Conservation (phyloP, 2,113 vertebrate genomes). For the Struthidea cinerea region DNA sequence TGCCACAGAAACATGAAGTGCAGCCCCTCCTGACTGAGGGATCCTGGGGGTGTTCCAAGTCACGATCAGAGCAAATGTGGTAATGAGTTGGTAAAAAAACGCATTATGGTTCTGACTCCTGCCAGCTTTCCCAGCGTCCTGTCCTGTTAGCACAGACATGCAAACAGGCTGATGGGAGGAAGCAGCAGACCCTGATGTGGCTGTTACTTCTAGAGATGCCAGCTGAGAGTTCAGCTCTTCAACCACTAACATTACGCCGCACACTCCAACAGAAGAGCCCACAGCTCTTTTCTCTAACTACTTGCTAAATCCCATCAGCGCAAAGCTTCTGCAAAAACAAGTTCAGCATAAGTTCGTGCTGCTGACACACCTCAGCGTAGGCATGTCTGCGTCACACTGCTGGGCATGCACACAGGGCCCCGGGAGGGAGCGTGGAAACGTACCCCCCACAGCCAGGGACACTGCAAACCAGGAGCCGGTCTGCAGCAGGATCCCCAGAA, state of each 20-base stretch:
- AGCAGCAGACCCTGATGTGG: neutral
- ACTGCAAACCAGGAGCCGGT: neutral
- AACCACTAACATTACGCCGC: rapidly evolving
- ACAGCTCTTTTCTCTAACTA: neutral
- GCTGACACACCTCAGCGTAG: neutral
- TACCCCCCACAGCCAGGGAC: rapidly evolving
- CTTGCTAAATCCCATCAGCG: neutral
- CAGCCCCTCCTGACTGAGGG: neutral
- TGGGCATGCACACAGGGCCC: no score
- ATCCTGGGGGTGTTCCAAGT: neutral
- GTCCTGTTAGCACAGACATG: neutral
- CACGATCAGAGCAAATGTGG: neutral
- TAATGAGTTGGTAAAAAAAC: neutral
- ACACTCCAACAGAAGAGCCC: neutral
- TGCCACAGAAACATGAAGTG: neutral
- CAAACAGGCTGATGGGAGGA: neutral
- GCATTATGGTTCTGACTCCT: neutral
- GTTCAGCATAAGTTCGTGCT: neutral
- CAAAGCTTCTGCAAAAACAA: neutral
- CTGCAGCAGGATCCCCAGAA: neutral
- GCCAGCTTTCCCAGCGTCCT: neutral
- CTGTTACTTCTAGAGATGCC: neutral
- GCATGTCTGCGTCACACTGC: rapidly evolving
- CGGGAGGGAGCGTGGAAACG: neutral
- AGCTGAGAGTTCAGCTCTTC: neutral